Percentiles rank a stretch among this genome's conserved stretches.
Evolutionary conservation across 2,797 vertebrate genomes (phyloP).

Genomic region (Semotilus atromaculatus): DNA sequence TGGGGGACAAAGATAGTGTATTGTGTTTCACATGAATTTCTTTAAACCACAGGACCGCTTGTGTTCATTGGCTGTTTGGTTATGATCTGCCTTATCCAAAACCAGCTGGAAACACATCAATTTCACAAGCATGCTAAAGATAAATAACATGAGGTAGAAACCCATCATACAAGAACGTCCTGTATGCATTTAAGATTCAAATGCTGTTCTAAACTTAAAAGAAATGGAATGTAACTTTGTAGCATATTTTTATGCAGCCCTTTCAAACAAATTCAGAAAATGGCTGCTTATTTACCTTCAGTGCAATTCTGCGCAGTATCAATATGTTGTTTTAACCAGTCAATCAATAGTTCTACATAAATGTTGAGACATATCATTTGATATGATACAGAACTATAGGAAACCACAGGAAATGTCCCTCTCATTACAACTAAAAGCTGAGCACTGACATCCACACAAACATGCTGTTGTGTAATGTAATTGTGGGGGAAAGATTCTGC

Average conservation of each 20-base stretch:
- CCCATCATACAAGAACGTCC: slow-evolving; percentile 9
- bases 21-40: slow-evolving; percentile 21
- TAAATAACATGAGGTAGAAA: slow-evolving; percentile 21
- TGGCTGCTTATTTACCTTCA: slow-evolving; percentile 6
- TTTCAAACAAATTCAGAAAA: slow-evolving; percentile 10
- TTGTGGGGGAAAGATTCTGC: not conserved
- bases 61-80: not conserved
- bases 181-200: not conserved
- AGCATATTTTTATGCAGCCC: not conserved
- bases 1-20: not conserved
- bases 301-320: slow-evolving; percentile 19
- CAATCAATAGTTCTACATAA: not conserved
- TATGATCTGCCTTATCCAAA: slow-evolving; percentile 21
- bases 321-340: not conserved
- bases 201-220: not conserved
- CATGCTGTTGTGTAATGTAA: slow-evolving; percentile 17
- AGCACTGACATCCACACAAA: not conserved
- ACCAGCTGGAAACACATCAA: not conserved
- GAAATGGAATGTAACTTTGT: slow-evolving; percentile 13
- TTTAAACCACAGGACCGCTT: not conserved
- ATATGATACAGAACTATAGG: not conserved
- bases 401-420: not conserved
- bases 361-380: not conserved
- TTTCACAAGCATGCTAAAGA: slow-evolving; percentile 39
- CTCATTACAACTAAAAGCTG: not conserved